phyloP scores from a whole-genome alignment of 2,797 vertebrate species.

The Masticophis lateralis region DNA sequence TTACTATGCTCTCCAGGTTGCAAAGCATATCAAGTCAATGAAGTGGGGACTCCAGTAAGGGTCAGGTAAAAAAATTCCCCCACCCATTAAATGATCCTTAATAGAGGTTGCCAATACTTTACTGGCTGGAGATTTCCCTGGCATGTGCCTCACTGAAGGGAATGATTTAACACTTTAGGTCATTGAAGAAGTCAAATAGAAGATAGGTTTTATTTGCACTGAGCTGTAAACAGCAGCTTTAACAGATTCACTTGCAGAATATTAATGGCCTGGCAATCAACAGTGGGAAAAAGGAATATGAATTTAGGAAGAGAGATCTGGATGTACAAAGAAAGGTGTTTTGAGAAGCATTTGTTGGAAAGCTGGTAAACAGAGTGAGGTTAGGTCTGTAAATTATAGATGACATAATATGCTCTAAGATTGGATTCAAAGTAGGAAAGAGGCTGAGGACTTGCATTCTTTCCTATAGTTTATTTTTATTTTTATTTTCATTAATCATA shows the following conservation, averaged over 20 bases:
- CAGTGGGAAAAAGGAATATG: neutral
- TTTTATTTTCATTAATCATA: no score
- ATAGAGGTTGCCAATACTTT: neutral
- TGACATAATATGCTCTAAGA: neutral
- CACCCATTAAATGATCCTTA: neutral
- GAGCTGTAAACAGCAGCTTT: conserved; percentile 24
- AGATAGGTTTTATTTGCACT: neutral
- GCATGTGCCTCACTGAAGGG: neutral
- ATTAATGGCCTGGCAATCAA: neutral
- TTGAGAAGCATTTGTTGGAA: conserved; percentile 1
- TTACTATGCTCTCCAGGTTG: conserved; percentile 51
- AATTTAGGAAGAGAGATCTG: neutral
- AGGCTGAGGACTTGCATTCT: neutral
- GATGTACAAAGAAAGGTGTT: neutral
- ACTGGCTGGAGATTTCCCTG: conserved; percentile 4
- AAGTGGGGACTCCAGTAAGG: neutral
- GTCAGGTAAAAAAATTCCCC: conserved; percentile 42
- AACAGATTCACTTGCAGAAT: conserved; percentile 18
- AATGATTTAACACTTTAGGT: fast-evolving
- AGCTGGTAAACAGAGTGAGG: neutral
- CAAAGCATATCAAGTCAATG: conserved; percentile 25
- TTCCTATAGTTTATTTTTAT: neutral
- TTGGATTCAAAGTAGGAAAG: neutral
- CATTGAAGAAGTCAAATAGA: neutral
- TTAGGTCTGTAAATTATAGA: neutral